Percentiles rank a stretch among this genome's conserved stretches.
These are phyloP conservation scores for Siniperca scherzeri DNA, from an alignment of 2,797 vertebrate species.

Conservation along the genomic window DNA sequence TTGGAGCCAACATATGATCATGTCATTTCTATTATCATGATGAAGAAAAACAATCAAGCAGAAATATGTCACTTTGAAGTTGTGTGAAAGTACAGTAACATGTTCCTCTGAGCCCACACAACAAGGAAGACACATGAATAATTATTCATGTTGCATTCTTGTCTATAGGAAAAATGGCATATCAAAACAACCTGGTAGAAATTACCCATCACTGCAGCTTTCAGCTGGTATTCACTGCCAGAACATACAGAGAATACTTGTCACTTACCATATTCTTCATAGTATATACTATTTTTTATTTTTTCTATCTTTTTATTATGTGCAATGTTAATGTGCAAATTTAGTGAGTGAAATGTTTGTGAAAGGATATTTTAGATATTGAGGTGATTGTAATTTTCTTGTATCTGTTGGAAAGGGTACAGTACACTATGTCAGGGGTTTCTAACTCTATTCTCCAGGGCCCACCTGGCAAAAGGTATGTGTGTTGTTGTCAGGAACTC, in stretches of 20 bases:
- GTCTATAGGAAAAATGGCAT: too few species aligned
- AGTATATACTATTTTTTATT: background rate
- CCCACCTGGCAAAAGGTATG: too few species aligned
- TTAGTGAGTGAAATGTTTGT: background rate
- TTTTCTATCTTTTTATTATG: background rate
- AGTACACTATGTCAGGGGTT: background rate
- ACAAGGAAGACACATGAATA: background rate
- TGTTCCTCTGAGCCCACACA: background rate
- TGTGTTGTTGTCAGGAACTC: too few species aligned
- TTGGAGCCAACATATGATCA: too few species aligned
- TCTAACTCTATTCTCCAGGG: background rate
- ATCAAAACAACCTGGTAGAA: background rate
- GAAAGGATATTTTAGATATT: background rate
- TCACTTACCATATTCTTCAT: too few species aligned
- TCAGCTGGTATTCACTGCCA: background rate
- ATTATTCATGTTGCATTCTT: background rate
- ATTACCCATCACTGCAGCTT: background rate
- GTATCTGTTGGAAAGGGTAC: background rate
- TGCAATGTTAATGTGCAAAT: background rate
- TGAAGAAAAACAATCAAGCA: too few species aligned
- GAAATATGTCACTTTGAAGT: background rate
- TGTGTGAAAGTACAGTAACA: too few species aligned
- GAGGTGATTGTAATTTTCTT: background rate
- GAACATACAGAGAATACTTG: background rate
- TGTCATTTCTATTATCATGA: background rate